phyloP scores from a whole-genome alignment of 2,797 vertebrate species.

The Bufotes viridis region DNA sequence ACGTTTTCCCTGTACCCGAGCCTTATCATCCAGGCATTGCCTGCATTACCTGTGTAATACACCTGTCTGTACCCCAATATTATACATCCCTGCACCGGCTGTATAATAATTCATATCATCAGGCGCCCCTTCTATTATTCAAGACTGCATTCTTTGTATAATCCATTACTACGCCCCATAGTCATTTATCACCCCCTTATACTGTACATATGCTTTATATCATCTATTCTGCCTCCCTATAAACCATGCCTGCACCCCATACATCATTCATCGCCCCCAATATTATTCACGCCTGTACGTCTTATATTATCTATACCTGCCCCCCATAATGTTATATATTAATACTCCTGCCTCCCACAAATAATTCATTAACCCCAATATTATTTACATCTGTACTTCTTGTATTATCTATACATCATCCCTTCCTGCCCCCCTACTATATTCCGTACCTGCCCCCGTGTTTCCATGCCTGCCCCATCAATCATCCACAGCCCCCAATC shows the following conservation, averaged over 20 bases:
- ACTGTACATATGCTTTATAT: neutral
- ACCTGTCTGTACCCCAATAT: too few relatives aligned
- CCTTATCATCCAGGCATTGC: too few relatives aligned
- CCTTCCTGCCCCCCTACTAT: neutral
- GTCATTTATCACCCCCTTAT: neutral
- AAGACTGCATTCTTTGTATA: neutral
- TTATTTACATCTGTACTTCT: too few relatives aligned
- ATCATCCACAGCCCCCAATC: accelerated
- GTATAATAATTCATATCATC: too few relatives aligned
- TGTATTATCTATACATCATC: too few relatives aligned
- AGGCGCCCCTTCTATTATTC: neutral
- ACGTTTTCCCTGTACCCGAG: too few relatives aligned
- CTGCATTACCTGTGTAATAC: too few relatives aligned
- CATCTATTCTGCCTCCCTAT: neutral
- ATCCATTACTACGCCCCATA: neutral
- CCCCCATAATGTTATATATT: neutral
- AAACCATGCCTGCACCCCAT: neutral
- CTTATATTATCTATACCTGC: neutral
- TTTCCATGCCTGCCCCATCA: neutral
- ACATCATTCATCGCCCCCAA: too few relatives aligned
- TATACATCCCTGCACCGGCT: neutral
- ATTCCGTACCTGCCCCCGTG: neutral
- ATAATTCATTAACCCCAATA: accelerated
- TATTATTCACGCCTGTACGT: too few relatives aligned
- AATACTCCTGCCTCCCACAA: too few relatives aligned